Evolutionary conservation across 2,113 vertebrate species (phyloP), one percentile per base, ranked within the genome.

Genomic region (Oncorhynchus nerka): DNA sequence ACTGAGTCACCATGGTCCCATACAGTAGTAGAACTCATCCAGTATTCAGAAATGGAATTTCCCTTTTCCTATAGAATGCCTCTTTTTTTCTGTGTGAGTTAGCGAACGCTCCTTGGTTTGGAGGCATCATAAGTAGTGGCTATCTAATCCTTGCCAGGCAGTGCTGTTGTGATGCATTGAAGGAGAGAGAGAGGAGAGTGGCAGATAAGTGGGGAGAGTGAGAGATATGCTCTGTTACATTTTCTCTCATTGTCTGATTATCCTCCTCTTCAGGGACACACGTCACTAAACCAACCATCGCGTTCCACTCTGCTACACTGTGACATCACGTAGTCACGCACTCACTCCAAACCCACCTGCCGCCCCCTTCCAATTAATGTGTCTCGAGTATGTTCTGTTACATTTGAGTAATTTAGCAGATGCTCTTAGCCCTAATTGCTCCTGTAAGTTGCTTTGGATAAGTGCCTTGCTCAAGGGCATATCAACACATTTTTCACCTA

Each of bases 221-320:
- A 39, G 39, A 39, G 39, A 39, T 9, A 39, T 39, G 39, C 8
- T 39, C 39, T 39, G 39, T 39, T 39, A 39, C 39, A 2, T 39
- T 39, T 61, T 61, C n/a, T 22, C 19, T 61, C 20, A 24, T 13
- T 22, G 4, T 62, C 77, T 75, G 67, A 70, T 79, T 70, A 79
- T 45, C 71, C 28, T 45, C 49, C 64, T 72, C 62, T 72, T 59
- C 73, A 68, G 78, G 34, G 57, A 75, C 45, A 66, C 48, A 22
- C 49, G 55, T 66, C 20, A n/a, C 73, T 9, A 39, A 66, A 28
- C 57, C 28, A 26, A 24, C 1, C 19, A 24, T 28, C 24, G 59
- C 24, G 1, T 24, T 12, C 61, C 61, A 22, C 64, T 68, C 20
- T 32, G 48, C 32, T 48, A 67, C 11, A 30, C n/a, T 34, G 57